phyloP scores from a whole-genome alignment of 2,113 vertebrate species.

The Colius striatus region DNA sequence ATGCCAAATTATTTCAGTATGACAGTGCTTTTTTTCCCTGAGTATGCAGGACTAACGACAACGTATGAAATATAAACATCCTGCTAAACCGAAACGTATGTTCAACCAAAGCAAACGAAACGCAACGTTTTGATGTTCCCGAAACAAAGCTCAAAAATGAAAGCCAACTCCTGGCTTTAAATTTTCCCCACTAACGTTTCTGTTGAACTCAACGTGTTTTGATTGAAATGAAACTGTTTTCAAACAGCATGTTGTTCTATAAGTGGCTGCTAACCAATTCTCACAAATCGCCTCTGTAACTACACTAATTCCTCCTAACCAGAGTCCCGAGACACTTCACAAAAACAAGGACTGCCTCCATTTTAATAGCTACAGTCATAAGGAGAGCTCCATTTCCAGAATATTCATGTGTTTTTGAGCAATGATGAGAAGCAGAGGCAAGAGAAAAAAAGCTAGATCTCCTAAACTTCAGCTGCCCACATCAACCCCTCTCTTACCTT shows the following conservation, averaged over 20 bases:
- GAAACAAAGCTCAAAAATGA: not conserved
- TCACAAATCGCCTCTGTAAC: not conserved
- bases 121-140: not conserved
- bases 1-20: not conserved
- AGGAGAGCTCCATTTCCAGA: not conserved
- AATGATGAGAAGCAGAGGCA: not conserved
- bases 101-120: not conserved
- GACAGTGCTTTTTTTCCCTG: not conserved
- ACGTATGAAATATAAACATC: not conserved
- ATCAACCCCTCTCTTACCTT: not conserved
- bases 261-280: not conserved
- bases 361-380: not conserved
- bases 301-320: not conserved
- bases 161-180: not conserved
- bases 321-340: not conserved
- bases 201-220: not conserved
- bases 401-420: not conserved
- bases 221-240: not conserved
- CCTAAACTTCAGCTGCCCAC: not conserved
- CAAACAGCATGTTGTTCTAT: not conserved
- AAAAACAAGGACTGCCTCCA: not conserved
- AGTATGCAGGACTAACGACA: not conserved
- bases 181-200: not conserved
- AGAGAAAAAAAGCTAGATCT: not conserved
- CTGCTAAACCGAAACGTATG: not conserved